Evolutionary conservation across 2,113 vertebrate species (phyloP), one percentile per base, ranked within the genome.

Genomic region (Sceloporus undulatus): DNA sequence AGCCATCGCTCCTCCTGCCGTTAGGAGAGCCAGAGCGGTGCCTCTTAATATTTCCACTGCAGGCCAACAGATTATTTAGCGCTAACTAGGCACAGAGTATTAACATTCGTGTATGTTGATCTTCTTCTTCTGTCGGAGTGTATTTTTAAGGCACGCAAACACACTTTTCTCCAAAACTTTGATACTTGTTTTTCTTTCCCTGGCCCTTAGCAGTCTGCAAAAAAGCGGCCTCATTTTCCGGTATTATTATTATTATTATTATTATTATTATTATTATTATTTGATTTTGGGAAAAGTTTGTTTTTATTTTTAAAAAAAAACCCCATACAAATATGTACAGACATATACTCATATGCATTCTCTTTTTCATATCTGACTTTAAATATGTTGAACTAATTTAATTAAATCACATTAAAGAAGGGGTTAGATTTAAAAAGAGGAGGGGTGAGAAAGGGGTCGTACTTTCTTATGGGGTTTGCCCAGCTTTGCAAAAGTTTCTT

Each of bases 401-500:
- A 48, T 48, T 48, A 48, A 48, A 48, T 48, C 6, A 48, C 42
- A 78, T 87, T 48, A 48, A 82, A 10, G 25, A 68, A 66, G 13
- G 59, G 59, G 14, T 21, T 48, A 66, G 16, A 42, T 2, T 42
- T 52, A 3, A 23, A 27, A 29, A 29, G 56, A 65, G 25, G 14
- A 9, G 23, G 3, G 71, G 38, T 2, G 4, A 10, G 0, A 1
- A 38, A 1, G 0, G 18, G 34, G 2, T 52, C 19, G 9, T 1
- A 9, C 23, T 52, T 16, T 70, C 11, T 42, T 27, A 66, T 34
- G n/a, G 52, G 23, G 54, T n/a, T 54, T 65, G 59, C 8, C 42
- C 16, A 18, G 79, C 16, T 75, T 68, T 68, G 73, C 54, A 66
- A 38, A 88, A 68, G 79, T 66, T 62, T 25, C 9, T 82, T 52